Evolutionary conservation across 2,797 vertebrate species (phyloP), one percentile per base, ranked within the genome.

Genomic region (Telmatherina bonti): DNA sequence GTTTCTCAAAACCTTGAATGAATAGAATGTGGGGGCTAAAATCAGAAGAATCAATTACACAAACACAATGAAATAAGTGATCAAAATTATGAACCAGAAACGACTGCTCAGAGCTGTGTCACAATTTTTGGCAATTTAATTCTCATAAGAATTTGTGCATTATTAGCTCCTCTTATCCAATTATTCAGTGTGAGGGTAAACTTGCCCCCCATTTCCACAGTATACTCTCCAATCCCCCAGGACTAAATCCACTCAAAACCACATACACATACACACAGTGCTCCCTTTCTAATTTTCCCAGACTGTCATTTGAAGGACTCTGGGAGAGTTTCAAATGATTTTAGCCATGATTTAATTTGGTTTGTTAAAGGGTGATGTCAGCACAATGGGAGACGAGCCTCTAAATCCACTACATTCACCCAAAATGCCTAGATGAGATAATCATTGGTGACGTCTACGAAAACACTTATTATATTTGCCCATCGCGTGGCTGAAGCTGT

Each of bases 381-480:
- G 94, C 94, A 97, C 95, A 96, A 96, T 94, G 93, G 95, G 93
- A 93, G 89, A 92, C 91, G 92, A 93, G 91, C 93, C 93, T 93
- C 94, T 96, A 96, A 96, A 97, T 96, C 96, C 96, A 85, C 93
- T 89, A 94, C 93, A 89, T 93, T 95, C 94, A 95, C 95, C 94
- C 95, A 95, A 96, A 96, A 97, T 90, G 94, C 93, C 92, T 85
- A 85, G 85, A 94, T 94, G 94, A 95, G 93, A 94, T 96, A 95
- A 96, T 96, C 95, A 93, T 43, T 92, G 92, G 93, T 96, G 96
- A 96, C 94, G 94, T 94, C 92, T 96, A 92, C 91, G 82, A 94
- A 96, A 96, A 96, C 95, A 96, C 95, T 96, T 95, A 96, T 96
- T 96, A 95, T 96, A 95, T 94, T 95, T 95, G 91, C 90, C 95